Evolutionary conservation across 2,797 vertebrate species (phyloP).

Genomic region (Peromyscus aztecus): DNA sequence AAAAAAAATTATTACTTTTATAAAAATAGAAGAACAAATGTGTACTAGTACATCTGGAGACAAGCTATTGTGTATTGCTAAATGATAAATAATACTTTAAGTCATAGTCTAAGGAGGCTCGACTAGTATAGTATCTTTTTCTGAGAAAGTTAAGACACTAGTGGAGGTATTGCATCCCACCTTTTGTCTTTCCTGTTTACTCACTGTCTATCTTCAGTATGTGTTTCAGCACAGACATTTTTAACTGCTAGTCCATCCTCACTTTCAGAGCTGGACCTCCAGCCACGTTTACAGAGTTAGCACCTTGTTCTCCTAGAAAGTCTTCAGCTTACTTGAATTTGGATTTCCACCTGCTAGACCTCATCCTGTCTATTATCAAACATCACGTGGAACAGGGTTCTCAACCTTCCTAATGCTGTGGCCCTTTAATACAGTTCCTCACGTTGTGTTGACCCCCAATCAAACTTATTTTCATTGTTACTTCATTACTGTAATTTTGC

Average conservation of each 20-base stretch:
- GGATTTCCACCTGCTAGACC: not conserved
- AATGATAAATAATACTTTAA: not conserved
- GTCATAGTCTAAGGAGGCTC: not conserved
- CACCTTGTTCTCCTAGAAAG: not conserved
- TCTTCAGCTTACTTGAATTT: not conserved
- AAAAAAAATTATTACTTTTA: conserved; percentile 57
- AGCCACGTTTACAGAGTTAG: not conserved
- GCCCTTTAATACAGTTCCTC: not conserved
- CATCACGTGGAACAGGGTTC: not conserved
- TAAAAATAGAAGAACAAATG: not conserved
- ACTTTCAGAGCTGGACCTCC: not conserved
- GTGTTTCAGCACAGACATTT: not conserved
- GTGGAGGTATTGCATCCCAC: not conserved
- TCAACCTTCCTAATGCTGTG: not conserved
- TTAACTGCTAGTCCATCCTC: not conserved
- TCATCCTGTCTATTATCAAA: not conserved
- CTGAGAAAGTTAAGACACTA: not conserved
- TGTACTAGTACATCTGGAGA: not conserved
- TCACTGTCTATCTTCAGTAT: not conserved
- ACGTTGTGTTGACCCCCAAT: not conserved
- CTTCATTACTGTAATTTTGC: not conserved
- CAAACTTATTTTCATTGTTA: not conserved
- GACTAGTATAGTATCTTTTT: not conserved
- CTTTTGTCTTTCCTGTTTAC: not conserved
- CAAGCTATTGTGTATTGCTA: not conserved